Evolutionary conservation across 2,888 invertebrate species (phyloP), one percentile per base, ranked within the genome.

Genomic region (Boloria selene): DNA sequence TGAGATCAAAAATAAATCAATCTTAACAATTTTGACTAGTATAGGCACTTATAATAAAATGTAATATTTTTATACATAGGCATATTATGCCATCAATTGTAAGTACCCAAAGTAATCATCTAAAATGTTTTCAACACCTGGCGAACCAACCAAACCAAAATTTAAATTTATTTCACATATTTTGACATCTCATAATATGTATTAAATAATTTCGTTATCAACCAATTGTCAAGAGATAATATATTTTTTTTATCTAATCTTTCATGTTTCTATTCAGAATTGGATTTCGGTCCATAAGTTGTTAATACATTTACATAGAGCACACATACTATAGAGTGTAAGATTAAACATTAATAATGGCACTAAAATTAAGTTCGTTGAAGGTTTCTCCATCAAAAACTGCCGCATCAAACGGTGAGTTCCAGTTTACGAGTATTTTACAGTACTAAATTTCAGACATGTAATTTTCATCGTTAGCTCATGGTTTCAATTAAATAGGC

Each of bases 211-310:
- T 66, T 64, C 26, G 53, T 66, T 65, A 66, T 61, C 67, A 61
- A 65, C 68, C 70, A 72, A 71, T 72, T 68, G 72, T 75, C 74
- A 74, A 77, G 75, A 74, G 76, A 87, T 84, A 79, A 73, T 67
- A 70, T 71, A 68, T 69, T 70, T 73, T 63, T 75, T 16, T 63
- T 82, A 88, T 88, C 88, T 88, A 82, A 89, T 89, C 89, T 74
- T 67, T 59, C 70, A 71, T 72, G 74, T 75, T 75, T 78, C 75
- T 76, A 76, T 73, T 78, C 73, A 70, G 75, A 79, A 77, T 75
- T 74, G 79, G 83, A 83, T 82, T 82, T 73, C 53, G 52, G 49
- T 62, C 64, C 71, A 65, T 61, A 79, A 73, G 73, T n/a, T 18
- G 45, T 31, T 45, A 49, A 58, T 44, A 38, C 44, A 44, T 55